Evolutionary conservation across 2,888 invertebrate species (phyloP).

Genomic region (Rhingia campestris): DNA sequence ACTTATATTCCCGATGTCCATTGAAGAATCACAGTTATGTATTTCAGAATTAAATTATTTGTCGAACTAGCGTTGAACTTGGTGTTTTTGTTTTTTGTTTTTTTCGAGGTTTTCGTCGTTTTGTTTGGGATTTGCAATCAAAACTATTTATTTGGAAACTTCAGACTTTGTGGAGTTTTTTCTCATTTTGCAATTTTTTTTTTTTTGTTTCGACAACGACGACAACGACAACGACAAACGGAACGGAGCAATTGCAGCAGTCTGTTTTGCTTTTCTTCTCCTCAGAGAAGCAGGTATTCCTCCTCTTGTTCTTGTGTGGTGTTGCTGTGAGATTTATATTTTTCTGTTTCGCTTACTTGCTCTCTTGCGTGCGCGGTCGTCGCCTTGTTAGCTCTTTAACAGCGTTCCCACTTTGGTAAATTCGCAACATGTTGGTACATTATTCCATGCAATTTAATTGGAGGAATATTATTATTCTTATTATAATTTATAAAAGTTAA

Average conservation of each 20-base stretch:
- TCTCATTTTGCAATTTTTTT: constrained; percentile 22
- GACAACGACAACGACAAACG: constrained; percentile 60
- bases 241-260: constrained; percentile 71
- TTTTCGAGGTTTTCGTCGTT: constrained; percentile 8
- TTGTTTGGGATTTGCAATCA: constrained; percentile 10
- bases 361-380: constrained; percentile 44
- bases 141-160: constrained; percentile 32
- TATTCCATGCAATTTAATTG: too few species aligned
- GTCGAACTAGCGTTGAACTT: constrained; percentile 8
- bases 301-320: constrained; percentile 31
- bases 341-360: constrained; percentile 30
- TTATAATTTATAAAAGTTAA: too few species aligned
- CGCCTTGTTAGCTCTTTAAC: not conserved
- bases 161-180: constrained; percentile 32
- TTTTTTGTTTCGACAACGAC: constrained; percentile 54
- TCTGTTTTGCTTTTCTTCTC: constrained; percentile 69
- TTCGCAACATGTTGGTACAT: too few species aligned
- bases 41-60: constrained; percentile 38
- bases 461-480: too few species aligned
- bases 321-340: constrained; percentile 15
- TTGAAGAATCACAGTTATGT: constrained; percentile 69
- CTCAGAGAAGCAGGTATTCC: constrained; percentile 65
- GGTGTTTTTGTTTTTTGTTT: not conserved
- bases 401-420: too few species aligned
- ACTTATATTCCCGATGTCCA: constrained; percentile 64